phyloP scores from a whole-genome alignment of 2,113 vertebrate species.

The Lycocorax pyrrhopterus region DNA sequence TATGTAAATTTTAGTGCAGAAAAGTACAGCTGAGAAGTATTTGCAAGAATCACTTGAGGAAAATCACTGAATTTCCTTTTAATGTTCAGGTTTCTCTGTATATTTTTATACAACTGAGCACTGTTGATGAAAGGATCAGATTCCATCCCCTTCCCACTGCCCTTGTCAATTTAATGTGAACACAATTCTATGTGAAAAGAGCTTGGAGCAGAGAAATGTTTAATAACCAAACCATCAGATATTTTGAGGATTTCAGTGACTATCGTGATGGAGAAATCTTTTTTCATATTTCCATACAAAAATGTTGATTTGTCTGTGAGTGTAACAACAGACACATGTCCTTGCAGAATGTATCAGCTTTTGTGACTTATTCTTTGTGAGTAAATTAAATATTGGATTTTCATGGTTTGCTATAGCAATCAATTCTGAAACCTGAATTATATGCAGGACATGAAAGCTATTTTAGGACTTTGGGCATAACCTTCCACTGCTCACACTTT shows the following conservation, averaged over 20 bases:
- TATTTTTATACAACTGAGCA: background rate
- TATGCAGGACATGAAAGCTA: background rate
- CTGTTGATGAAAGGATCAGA: background rate
- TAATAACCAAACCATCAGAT: background rate
- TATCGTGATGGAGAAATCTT: background rate
- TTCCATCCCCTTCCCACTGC: background rate
- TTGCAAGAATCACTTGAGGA: background rate
- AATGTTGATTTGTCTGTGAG: background rate
- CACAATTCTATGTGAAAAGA: background rate
- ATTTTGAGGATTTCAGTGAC: background rate
- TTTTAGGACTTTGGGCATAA: background rate
- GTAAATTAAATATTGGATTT: slow-evolving; percentile 54
- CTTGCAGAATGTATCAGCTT: background rate
- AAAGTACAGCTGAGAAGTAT: background rate
- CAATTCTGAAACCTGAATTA: background rate
- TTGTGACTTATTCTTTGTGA: background rate
- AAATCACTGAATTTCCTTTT: background rate
- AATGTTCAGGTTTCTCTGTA: background rate
- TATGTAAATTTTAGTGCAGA: background rate
- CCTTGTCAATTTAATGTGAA: background rate
- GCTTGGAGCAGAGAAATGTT: background rate
- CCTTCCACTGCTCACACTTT: background rate
- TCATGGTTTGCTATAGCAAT: background rate
- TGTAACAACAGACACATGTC: background rate
- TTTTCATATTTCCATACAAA: background rate